Evolutionary conservation across 2,797 vertebrate genomes (phyloP).

Genomic region (Periparus ater): DNA sequence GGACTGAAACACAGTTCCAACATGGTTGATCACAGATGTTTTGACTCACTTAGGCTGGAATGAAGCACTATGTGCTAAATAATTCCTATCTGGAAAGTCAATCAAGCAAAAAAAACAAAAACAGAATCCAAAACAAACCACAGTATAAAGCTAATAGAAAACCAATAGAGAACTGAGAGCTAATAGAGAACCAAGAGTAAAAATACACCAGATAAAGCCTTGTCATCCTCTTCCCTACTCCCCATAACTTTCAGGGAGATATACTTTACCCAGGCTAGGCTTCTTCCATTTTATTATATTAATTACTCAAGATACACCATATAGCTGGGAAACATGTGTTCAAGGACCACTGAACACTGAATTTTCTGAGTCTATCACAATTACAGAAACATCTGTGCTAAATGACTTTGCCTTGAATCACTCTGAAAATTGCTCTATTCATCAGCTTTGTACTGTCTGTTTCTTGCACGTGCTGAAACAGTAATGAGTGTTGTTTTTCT

Average conservation of each 20-base stretch:
- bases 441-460: not conserved
- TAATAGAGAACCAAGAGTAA: not conserved
- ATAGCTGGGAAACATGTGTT: not conserved
- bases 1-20: not conserved
- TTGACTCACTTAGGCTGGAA: not conserved
- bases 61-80: not conserved
- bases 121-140: not conserved
- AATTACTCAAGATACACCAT: not conserved
- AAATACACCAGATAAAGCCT: not conserved
- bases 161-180: not conserved
- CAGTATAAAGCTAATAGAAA: not conserved
- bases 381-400: constrained; percentile 32
- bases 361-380: not conserved
- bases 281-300: not conserved
- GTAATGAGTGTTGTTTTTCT: not conserved
- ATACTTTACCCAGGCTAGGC: not conserved
- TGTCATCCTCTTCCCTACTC: not conserved
- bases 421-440: not conserved
- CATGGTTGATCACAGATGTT: not conserved
- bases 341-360: not conserved
- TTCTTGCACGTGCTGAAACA: not conserved
- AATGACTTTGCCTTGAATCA: not conserved
- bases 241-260: not conserved
- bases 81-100: not conserved
- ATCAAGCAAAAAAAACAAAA: not conserved